Conservation (phyloP, 2,888 invertebrate species). For the Heliconius ethilla region DNA sequence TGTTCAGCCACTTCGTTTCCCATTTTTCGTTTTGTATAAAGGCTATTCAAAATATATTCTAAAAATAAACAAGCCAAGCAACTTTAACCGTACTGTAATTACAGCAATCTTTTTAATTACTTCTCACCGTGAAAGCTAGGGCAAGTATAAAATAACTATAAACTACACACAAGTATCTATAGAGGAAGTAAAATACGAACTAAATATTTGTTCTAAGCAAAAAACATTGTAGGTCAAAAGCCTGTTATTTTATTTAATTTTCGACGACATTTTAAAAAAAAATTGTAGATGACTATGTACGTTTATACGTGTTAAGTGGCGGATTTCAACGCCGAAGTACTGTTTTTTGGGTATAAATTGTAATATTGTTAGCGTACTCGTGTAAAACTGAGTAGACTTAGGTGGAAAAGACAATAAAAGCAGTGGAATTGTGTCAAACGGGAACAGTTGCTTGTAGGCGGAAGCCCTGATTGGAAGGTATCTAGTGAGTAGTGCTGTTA, state of each 20-base stretch:
- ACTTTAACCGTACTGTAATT: neutral
- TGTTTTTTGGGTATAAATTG: neutral
- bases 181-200: neutral
- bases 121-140: conserved; percentile 1
- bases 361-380: no score
- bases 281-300: neutral
- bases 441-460: no score
- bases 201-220: neutral
- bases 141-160: conserved; percentile 11
- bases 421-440: no score
- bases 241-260: neutral
- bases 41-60: neutral
- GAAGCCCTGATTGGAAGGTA: no score
- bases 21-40: no score
- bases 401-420: no score
- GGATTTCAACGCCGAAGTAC: neutral
- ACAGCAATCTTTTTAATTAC: conserved; percentile 20
- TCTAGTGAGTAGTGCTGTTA: no score
- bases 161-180: neutral
- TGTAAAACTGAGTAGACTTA: no score
- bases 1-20: no score
- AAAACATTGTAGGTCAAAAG: neutral
- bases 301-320: no score
- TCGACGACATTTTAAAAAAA: neutral
- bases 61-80: neutral